Percentiles rank a stretch among this genome's conserved stretches.
These are phyloP conservation scores for Nemotelus nigrinus DNA, from an alignment of 2,888 invertebrate genomes.

Conservation along the genomic window DNA sequence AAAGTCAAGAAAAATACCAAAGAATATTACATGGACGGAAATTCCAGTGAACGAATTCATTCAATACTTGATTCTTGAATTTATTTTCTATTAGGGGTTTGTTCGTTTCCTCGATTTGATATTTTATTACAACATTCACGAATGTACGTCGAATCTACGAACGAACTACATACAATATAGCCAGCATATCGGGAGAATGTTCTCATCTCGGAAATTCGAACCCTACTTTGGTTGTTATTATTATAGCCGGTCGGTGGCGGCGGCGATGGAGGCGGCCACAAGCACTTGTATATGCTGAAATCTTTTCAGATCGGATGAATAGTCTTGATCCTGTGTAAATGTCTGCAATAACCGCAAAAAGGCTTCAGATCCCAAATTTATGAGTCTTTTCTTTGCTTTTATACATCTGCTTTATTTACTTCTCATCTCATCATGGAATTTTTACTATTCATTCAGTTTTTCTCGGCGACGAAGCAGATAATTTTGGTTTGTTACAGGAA, in stretches of 20 bases:
- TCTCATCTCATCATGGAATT: slow-evolving; percentile 41
- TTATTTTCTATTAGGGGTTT: slow-evolving; percentile 39
- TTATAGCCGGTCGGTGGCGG: slow-evolving; percentile 8
- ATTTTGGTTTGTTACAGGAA: too few species aligned
- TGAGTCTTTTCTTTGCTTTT: slow-evolving; percentile 35
- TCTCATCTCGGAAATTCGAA: slow-evolving; percentile 13
- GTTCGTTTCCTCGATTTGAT: slow-evolving; percentile 31
- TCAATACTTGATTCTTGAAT: slow-evolving; percentile 35
- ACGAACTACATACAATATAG: not conserved
- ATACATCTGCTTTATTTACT: slow-evolving; percentile 33
- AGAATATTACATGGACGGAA: not conserved
- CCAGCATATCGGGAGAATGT: not conserved
- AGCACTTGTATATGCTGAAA: not conserved
- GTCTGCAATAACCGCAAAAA: slow-evolving; percentile 43
- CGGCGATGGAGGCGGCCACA: too few species aligned
- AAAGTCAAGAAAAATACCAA: too few species aligned
- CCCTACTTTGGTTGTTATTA: slow-evolving; percentile 31
- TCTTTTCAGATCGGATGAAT: slow-evolving; percentile 20
- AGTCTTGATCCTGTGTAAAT: slow-evolving; percentile 42
- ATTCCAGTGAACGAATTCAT: slow-evolving; percentile 29
- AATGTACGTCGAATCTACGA: not conserved
- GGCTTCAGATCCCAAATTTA: slow-evolving; percentile 43
- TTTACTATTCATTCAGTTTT: slow-evolving; percentile 28
- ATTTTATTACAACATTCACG: slow-evolving; percentile 10
- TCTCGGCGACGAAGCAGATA: not conserved